phyloP scores from a whole-genome alignment of 2,113 vertebrate genomes.

The Mugil cephalus region DNA sequence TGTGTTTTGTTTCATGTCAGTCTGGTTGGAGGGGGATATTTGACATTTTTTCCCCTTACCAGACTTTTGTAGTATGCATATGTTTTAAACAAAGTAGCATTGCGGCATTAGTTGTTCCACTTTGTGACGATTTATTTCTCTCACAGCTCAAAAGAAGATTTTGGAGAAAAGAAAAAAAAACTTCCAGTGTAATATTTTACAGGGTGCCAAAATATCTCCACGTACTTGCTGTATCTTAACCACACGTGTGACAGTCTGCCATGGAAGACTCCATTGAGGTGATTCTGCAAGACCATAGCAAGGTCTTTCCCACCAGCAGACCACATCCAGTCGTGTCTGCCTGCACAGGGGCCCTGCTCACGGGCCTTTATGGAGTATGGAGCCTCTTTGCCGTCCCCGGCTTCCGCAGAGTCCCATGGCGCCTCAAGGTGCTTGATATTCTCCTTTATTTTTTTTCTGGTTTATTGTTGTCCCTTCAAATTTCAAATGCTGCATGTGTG shows the following conservation, averaged over 20 bases:
- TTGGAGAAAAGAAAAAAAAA: too few relatives aligned
- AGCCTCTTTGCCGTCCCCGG: slow-evolving; percentile 80
- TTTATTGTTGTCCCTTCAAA: background rate
- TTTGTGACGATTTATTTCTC: too few relatives aligned
- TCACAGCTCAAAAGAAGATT: too few relatives aligned
- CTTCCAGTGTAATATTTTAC: background rate
- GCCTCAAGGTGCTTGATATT: slow-evolving; percentile 74
- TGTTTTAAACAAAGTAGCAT: too few relatives aligned
- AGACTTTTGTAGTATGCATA: too few relatives aligned
- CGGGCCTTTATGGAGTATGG: slow-evolving; percentile 81
- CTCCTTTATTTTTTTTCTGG: background rate
- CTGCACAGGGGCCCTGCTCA: slow-evolving; percentile 64
- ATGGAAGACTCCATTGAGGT: slow-evolving; percentile 85
- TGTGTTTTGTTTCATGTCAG: too few relatives aligned
- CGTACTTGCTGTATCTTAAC: slow-evolving; percentile 9
- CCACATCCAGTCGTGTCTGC: slow-evolving; percentile 59
- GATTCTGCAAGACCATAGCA: slow-evolving; percentile 73
- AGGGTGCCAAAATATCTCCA: background rate
- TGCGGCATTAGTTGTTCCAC: too few relatives aligned
- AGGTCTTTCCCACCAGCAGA: slow-evolving; percentile 20
- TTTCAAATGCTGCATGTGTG: slow-evolving; percentile 17
- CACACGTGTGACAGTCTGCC: background rate
- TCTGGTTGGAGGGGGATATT: too few relatives aligned
- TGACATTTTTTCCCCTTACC: too few relatives aligned
- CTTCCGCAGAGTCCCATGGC: slow-evolving; percentile 77